Evolutionary conservation across 64 coral and sea anemone genomes (phyloP).

Genomic region (Dendrophyllia cribrosa): DNA sequence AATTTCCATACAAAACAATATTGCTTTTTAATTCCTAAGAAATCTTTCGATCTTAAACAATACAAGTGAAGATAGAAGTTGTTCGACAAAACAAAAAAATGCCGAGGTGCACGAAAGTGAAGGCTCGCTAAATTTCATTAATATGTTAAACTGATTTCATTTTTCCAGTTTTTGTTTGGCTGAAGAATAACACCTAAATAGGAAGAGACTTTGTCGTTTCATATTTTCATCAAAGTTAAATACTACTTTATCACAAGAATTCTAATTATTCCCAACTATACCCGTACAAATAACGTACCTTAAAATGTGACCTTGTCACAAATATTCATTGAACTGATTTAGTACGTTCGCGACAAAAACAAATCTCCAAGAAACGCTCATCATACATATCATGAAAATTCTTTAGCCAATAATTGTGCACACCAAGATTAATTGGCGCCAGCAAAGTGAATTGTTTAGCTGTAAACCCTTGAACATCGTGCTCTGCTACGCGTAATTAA

Average conservation of each 20-base stretch:
- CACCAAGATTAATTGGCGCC: too few relatives aligned
- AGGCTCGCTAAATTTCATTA: background rate
- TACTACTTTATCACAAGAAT: background rate
- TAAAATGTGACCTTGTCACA: too few relatives aligned
- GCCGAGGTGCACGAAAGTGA: background rate
- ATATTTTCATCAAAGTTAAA: background rate
- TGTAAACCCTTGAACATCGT: too few relatives aligned
- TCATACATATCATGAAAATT: too few relatives aligned
- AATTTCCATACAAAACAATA: conserved; percentile 7
- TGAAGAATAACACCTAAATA: background rate
- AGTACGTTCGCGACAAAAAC: background rate
- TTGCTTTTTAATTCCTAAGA: background rate
- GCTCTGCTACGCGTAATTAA: too few relatives aligned
- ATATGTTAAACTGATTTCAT: background rate
- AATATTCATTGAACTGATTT: background rate
- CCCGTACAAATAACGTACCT: background rate
- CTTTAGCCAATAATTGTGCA: too few relatives aligned
- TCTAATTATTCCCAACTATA: background rate
- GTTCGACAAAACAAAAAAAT: background rate
- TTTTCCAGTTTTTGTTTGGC: too few relatives aligned
- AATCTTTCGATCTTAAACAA: background rate
- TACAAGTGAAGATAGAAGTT: background rate
- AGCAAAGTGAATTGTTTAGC: too few relatives aligned
- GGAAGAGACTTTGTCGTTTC: background rate
- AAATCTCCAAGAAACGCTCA: background rate